Evolutionary conservation across 1,140 invertebrate species (phyloP), one percentile per base, ranked within the genome.

Genomic region (Drosophila tristis): DNA sequence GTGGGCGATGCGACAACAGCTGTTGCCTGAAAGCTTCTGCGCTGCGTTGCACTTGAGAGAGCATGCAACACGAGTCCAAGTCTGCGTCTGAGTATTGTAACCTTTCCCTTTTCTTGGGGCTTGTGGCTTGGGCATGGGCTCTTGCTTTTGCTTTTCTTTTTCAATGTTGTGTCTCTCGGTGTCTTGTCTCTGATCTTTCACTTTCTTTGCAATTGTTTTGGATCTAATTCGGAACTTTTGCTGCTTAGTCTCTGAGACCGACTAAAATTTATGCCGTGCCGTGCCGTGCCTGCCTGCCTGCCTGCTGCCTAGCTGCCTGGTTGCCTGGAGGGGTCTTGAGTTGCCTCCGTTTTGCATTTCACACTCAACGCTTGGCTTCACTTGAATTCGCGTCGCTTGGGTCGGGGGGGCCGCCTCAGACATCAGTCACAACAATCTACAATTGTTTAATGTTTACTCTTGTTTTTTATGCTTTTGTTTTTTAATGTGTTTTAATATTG

Each of bases 341-440:
- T 71, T 50, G 64, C 74, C 56, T 66, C 35, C 62, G 55, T 74
- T 82, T 74, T 73, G 76, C 72, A 61, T 78, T 87, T 87, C 70
- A 74, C 84, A 89, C 82, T 86, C 67, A 67, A 86, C 75, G 82
- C 82, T 79, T 89, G 82, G 84, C 72, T 79, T 54, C 84, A 84
- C 79, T 84, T 72, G 43, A 67, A 63, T 66, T 78, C 54, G 44
- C 63, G 61, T 16, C 50, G 65, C 58, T 26, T 39, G 35, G 4
- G 9, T 4, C 35, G 31, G 31, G 66, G 31, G 29, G 31, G 4
- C 35, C n/a, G n/a, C n/a, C n/a, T n/a, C n/a, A 79, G 78, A 80
- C 62, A 73, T 67, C 75, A 89, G 74, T 67, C 49, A 58, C 29
- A 20, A 43, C 45, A 50, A 51, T 56, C 48, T 54, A 56, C 61